Base-by-base conservation (phyloP, 2,797 vertebrate species). In the Natrix natrix region DNA sequence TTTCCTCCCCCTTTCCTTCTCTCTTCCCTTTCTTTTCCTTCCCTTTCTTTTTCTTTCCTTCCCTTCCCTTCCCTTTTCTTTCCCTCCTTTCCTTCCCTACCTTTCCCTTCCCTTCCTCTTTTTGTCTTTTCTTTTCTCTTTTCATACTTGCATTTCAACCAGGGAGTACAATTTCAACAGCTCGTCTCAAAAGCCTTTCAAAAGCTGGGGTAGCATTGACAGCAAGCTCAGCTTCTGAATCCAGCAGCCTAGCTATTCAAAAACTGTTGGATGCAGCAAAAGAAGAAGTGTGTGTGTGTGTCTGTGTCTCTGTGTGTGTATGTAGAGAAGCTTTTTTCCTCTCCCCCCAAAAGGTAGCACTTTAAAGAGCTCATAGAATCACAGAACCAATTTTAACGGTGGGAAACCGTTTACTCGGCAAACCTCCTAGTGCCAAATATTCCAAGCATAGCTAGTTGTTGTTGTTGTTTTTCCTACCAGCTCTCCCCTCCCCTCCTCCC, bases 401-500 rank as follows among this genome's bases (percentile, higher is more conserved):
- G 57, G 91, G 83, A 54, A 87, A 63, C 16, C 26, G 11, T 48
- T n/a, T 37, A 32, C 48, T 48, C 28, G 5, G 90, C 69, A 37
- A 43, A 37, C 54, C 66, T 69, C 13, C 22, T 32, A 28, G 43
- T 28, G 32, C 28, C 43, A 56, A 57, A 74, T 52, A 43, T 20
- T 28, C 69, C 26, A 43, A 24, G 91, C 60, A 37, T 4, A 5
- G 7, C 3, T 4, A 5, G 7, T 4, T 63, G 52, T 1, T 83
- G 8, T 78, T 83, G 8, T 78, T 78, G 12, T 74, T 78, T 78
- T 10, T 8, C 17, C 37, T 48, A 43, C 37, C 37, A 43, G 43
- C 17, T 2, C 37, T 4, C 0, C 37, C 1, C 0, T 1, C 0
- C 32, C 3, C 66, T 7, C 1, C 17, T 0, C 69, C 1, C 69